These are phyloP conservation scores for Drosophila vallismaia DNA, from an alignment of 2,888 invertebrate genomes.

Conservation along the genomic window DNA sequence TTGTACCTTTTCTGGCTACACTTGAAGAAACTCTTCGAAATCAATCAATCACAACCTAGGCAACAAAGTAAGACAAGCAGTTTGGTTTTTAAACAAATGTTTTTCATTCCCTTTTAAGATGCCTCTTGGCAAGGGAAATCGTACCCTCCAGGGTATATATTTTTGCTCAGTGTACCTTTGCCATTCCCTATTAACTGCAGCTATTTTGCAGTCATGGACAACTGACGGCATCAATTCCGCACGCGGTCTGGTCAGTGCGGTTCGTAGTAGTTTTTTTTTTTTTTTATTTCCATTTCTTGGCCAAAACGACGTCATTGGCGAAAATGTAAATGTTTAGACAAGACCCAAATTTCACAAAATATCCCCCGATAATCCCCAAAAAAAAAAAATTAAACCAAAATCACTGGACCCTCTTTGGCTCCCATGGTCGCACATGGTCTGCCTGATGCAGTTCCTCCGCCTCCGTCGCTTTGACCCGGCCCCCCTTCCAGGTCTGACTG, in stretches of 20 bases:
- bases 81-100: no score
- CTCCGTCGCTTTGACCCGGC: conserved; percentile 2
- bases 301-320: conserved; percentile 69
- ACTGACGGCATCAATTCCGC: conserved; percentile 52
- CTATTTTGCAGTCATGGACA: conserved; percentile 53
- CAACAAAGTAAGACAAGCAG: no score
- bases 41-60: no score
- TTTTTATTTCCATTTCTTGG: conserved; percentile 2
- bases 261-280: not conserved
- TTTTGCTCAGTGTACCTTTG: not conserved
- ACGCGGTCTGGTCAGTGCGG: conserved; percentile 44
- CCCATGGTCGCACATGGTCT: conserved; percentile 24
- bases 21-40: not conserved
- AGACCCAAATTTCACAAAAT: conserved; percentile 44
- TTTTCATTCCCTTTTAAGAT: no score
- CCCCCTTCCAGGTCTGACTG: conserved; percentile 17
- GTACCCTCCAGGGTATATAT: no score
- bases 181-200: conserved; percentile 14
- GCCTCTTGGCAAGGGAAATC: no score
- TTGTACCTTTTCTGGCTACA: not conserved
- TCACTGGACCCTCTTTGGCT: conserved; percentile 23
- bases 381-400: not conserved
- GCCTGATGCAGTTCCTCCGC: conserved; percentile 10
- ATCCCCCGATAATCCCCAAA: not conserved
- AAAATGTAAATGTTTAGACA: conserved; percentile 77